Evolutionary conservation across 2,888 invertebrate genomes (phyloP), one percentile per base, ranked within the genome.

Genomic region (Parelbella ahira): DNA sequence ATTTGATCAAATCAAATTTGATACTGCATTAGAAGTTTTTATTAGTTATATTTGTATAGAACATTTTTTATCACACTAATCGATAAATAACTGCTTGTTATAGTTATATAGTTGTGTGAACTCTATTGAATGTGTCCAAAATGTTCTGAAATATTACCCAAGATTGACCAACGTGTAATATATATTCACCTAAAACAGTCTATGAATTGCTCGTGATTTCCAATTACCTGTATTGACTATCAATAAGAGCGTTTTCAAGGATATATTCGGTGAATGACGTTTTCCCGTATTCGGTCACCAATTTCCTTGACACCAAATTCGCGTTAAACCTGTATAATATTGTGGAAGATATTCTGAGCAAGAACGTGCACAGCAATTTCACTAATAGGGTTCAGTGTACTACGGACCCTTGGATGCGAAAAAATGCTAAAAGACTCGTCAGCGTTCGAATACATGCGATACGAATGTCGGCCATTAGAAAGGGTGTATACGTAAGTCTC

Each of bases 401-500:
- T 49, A 48, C 44, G 47, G 48, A 28, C 36, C 38, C 45, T 34
- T 45, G 38, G 37, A 39, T 41, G 48, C 46, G 44, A 37, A 43
- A 48, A 49, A 53, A 48, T 29, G 41, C 25, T 45, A 44, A 51
- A 37, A 48, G 37, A 48, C 46, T 45, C 34, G 38, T 42, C 50
- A 47, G 46, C 29, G 7, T 37, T 33, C 46, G 42, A 48, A 39
- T 37, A 44, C 28, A 32, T 24, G 27, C 18, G 11, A 11, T 34
- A 21, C 21, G 29, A 33, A 39, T 30, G 20, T 33, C 27, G 23
- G 11, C 21, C 43, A 41, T 33, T 33, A 32, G 24, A 43, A 63
- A 65, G 61, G 59, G 66, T 62, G 63, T n/a, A n/a, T 66, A 53
- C 39, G 48, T 67, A 66, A 73, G 63, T 61, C 60, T 62, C 60